Percentiles rank a stretch among this genome's conserved stretches.
Conservation (phyloP, 2,113 vertebrate species). For the Motacilla alba region DNA sequence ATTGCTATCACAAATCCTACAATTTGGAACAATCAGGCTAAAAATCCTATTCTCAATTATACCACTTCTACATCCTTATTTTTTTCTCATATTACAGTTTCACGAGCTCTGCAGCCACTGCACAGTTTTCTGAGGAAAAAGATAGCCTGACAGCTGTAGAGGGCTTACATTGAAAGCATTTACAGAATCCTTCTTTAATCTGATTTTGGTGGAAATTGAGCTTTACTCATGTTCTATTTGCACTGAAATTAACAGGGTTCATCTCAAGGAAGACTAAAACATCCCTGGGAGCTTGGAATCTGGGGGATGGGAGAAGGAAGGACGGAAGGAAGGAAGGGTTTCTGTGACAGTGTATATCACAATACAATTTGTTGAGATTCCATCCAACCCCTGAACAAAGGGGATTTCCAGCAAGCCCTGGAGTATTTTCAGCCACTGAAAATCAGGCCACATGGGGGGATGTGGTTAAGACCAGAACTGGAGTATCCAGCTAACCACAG, state of each 20-base stretch:
- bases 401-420: neutral
- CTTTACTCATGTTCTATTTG: neutral
- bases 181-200: conserved; percentile 6
- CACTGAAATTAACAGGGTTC: neutral
- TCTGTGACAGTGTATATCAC: neutral
- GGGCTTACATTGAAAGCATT: neutral
- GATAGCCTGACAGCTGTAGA: neutral
- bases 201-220: conserved; percentile 10
- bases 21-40: neutral
- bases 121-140: neutral
- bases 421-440: neutral
- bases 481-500: neutral
- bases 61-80: neutral
- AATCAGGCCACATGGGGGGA: neutral
- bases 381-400: neutral
- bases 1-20: neutral
- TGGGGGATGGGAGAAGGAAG: too few relatives aligned
- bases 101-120: neutral
- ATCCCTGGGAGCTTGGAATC: neutral
- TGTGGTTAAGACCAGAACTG: neutral
- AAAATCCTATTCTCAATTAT: neutral
- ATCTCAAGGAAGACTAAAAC: neutral
- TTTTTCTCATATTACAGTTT: neutral
- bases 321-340: neutral
- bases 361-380: neutral